Evolutionary conservation across 2,113 vertebrate genomes (phyloP).

Genomic region (Lethenteron camtschaticum): DNA sequence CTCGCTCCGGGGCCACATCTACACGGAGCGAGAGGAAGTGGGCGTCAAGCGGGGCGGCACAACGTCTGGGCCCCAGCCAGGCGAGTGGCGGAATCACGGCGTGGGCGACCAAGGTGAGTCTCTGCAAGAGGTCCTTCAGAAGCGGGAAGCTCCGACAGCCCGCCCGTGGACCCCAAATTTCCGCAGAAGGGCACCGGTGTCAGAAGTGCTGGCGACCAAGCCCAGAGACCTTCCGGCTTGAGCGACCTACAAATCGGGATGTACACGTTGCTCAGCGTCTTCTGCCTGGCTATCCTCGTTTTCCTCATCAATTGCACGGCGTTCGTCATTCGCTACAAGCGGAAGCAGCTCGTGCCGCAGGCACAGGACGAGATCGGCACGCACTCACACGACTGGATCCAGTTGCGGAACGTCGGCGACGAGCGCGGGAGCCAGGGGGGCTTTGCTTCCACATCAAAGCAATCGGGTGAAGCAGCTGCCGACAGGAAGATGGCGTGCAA

Average conservation of each 20-base stretch:
- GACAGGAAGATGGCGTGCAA: slow-evolving; percentile 3
- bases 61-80: not conserved
- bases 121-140: no score
- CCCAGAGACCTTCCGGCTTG: slow-evolving; percentile 8
- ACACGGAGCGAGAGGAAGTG: not conserved
- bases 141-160: not conserved
- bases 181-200: not conserved
- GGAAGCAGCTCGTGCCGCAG: slow-evolving; percentile 19
- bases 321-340: slow-evolving; percentile 32
- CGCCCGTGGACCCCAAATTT: not conserved
- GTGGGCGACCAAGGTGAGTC: not conserved
- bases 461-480: no score
- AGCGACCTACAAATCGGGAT: slow-evolving; percentile 32
- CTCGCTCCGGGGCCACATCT: not conserved
- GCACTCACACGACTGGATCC: slow-evolving; percentile 39
- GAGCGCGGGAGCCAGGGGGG: not conserved
- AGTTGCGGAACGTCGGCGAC: slow-evolving; percentile 15
- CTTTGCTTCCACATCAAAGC: no score
- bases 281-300: slow-evolving; percentile 35
- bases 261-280: slow-evolving; percentile 34
- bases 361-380: slow-evolving; percentile 7
- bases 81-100: not conserved
- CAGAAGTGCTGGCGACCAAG: no score
- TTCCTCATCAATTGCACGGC: slow-evolving; percentile 35
- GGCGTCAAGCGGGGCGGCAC: not conserved